Conservation (phyloP, 2,113 vertebrate genomes). For the Chamaetylas fuelleborni region DNA sequence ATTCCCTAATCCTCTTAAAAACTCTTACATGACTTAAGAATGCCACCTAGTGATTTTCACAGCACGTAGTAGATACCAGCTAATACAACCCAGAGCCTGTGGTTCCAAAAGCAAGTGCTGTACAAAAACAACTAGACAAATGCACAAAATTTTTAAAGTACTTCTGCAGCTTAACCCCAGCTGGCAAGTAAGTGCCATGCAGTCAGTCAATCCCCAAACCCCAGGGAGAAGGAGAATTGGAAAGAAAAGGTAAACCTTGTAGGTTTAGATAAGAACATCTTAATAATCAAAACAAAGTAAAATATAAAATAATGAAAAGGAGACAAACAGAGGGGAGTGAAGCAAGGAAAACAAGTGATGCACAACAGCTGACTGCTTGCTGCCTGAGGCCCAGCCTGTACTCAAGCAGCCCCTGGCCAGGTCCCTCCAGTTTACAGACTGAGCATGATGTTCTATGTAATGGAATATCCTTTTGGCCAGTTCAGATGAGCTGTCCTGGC, state of each 20-base stretch:
- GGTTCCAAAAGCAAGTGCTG: not conserved
- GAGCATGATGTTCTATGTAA: not conserved
- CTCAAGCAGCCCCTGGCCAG: not conserved
- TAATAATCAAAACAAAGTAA: not conserved
- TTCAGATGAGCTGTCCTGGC: not conserved
- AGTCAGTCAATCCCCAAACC: not conserved
- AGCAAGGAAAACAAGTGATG: not conserved
- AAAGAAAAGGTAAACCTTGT: not conserved
- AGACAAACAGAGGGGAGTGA: not conserved
- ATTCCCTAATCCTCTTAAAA: not conserved
- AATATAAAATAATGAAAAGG: not conserved
- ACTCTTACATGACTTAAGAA: not conserved
- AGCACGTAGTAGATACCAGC: not conserved
- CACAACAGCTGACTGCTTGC: not conserved
- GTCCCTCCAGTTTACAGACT: not conserved
- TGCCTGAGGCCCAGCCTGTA: accelerated
- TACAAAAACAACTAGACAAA: not conserved
- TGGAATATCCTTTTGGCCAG: not conserved
- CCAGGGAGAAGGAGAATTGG: not conserved
- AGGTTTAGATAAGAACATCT: not conserved
- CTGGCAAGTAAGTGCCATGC: not conserved
- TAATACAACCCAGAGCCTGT: not conserved
- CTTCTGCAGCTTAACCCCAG: accelerated
- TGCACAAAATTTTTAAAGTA: not conserved
- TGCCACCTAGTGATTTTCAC: conserved; percentile 33